phyloP scores from a whole-genome alignment of 1,140 invertebrate genomes.

The Muscidifurax raptorellus region DNA sequence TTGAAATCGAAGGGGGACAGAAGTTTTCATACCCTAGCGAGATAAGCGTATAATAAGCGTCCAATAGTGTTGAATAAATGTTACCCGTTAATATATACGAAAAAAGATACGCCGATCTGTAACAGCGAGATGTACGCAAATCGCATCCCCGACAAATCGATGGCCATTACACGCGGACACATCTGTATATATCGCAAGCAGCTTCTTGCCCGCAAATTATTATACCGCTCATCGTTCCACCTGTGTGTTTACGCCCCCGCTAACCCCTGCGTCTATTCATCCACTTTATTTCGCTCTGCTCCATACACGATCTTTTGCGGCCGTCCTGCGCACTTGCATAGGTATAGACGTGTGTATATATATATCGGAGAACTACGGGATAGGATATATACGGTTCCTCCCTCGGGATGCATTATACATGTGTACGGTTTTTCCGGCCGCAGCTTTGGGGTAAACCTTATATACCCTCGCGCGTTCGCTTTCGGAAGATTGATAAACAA shows the following conservation, averaged over 20 bases:
- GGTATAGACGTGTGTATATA: too few species aligned
- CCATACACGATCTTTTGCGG: neutral
- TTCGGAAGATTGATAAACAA: constrained; percentile 59
- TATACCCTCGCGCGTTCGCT: neutral
- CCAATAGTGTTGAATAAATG: too few species aligned
- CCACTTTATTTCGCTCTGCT: constrained; percentile 3
- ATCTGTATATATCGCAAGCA: neutral
- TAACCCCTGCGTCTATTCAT: neutral
- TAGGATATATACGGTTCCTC: constrained; percentile 57
- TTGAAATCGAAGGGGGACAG: too few species aligned
- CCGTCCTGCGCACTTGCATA: neutral
- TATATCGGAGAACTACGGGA: too few species aligned
- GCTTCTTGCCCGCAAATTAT: neutral
- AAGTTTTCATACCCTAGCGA: too few species aligned
- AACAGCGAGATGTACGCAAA: neutral
- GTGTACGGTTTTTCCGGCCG: constrained; percentile 39
- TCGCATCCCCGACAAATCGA: neutral
- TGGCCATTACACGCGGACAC: too few species aligned
- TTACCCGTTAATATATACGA: too few species aligned
- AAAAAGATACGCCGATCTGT: too few species aligned
- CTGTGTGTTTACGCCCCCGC: neutral
- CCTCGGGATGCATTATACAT: constrained; percentile 63
- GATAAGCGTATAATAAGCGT: too few species aligned
- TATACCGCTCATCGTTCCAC: constrained; percentile 19
- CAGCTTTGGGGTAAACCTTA: neutral